phyloP scores from a whole-genome alignment of 2,888 invertebrate genomes.

The Gisinianus flammeolus region DNA sequence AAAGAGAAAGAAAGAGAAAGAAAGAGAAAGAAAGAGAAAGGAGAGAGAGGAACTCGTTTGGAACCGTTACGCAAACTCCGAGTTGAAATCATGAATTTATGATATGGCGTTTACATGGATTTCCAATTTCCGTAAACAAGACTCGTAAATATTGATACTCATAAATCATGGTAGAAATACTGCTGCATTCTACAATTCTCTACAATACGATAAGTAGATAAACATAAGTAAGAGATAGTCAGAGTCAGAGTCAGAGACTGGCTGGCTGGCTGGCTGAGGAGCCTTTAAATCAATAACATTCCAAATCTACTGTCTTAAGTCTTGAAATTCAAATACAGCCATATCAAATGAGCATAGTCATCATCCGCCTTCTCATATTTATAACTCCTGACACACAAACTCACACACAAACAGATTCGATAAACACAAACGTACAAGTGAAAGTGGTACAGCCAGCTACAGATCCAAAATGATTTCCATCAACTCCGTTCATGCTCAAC shows the following conservation, averaged over 20 bases:
- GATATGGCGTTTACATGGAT: constrained; percentile 12
- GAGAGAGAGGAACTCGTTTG: not conserved
- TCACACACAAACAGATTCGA: too few species aligned
- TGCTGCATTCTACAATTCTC: not conserved
- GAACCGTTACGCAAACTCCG: not conserved
- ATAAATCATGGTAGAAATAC: constrained; percentile 7
- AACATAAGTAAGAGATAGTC: not conserved
- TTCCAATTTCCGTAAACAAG: constrained; percentile 19
- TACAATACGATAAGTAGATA: constrained; percentile 10
- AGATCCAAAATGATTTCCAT: too few species aligned
- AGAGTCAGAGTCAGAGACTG: not conserved
- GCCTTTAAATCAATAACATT: too few species aligned
- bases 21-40: not conserved
- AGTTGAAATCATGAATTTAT: not conserved
- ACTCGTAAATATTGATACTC: not conserved
- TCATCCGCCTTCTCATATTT: not conserved
- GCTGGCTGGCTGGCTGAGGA: too few species aligned
- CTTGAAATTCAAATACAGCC: too few species aligned
- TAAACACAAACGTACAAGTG: too few species aligned
- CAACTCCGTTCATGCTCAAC: too few species aligned
- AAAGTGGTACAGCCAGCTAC: too few species aligned
- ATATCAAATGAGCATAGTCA: too few species aligned
- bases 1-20: not conserved
- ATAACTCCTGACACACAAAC: too few species aligned
- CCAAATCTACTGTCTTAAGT: too few species aligned